Base-by-base conservation (phyloP, 2,113 vertebrate genomes). In the Gorsachius goisagi region DNA sequence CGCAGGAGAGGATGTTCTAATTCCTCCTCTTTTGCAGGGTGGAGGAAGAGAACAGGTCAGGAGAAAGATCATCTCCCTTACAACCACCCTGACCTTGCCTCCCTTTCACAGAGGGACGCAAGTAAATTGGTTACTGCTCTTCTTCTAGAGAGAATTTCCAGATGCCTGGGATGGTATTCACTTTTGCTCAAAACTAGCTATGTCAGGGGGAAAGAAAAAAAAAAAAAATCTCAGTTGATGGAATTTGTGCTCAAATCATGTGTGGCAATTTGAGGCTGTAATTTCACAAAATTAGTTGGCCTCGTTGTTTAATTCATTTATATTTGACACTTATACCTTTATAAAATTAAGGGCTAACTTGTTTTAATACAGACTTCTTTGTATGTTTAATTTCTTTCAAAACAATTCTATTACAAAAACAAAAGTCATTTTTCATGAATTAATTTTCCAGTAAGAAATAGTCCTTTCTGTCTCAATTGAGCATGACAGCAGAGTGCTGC, bases 381-480 rank as follows among this genome's bases (percentile, higher is more conserved):
- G 16, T 89, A 52, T 37, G 53, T 37, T 86, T 77, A 35, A 71
- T 85, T 90, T 92, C 56, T 89, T 91, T 91, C 78, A 93, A 88
- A 96, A 94, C 87, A 83, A 76, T 88, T 94, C 19, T 44, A 50
- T 85, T 88, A 55, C 21, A 56, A 66, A 88, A 90, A 62, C 52
- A 78, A 60, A 95, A 94, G 58, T 26, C 5, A 39, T 75, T 94
- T 91, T 82, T 91, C 55, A 89, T 67, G 11, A 92, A 93, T 72
- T 93, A 85, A 55, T 95, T 95, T 96, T 88, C 45, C 89, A 67
- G 75, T 58, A 53, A 47, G 62, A 90, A 95, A 88, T 24, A 32
- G 74, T 73, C 50, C 74, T 94, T 95, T 97, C 80, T 91, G 69
- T 91, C 94, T 96, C 94, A 89, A 71, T 62, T 89, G 81, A 95